Base-by-base conservation (phyloP, 2,888 invertebrate genomes). In the Latrodectus elegans region DNA sequence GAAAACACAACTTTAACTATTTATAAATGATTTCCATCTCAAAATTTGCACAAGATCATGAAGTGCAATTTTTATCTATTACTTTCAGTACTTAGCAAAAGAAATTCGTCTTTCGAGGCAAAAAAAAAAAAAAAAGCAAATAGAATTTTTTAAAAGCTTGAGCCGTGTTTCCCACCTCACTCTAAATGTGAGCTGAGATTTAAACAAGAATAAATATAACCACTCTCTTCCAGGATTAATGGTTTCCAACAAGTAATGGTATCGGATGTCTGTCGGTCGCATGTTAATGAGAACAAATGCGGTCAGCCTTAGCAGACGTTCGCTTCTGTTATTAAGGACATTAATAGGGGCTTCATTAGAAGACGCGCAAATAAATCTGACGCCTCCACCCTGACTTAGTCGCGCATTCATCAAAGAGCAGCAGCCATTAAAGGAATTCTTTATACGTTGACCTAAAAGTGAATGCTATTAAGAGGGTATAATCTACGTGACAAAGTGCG, bases 261-360 rank as follows among this genome's bases (percentile, higher is more conserved):
- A 76, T 76, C 70, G 76, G 75, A 71, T 71, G 76, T 70, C 76
- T 76, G 75, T 76, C 76, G 83, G 76, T 83, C 64, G 76, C 70
- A 83, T 83, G 76, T 76, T 76, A 83, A 83, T 83, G 83, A 83
- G 83, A 70, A 83, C 76, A 76, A 83, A 83, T 83, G 83, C 76
- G 83, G 76, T 83, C 83, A 83, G 83, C 83, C 75, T 70, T 9
- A 60, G 38, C 82, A 53, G 53, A 74, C 74, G 70, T 74, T 53
- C 82, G 82, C 68, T 65, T n/a, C 22, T 51, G 55, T 71, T 81
- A 64, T 74, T 52, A 26, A 17, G 73, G 68, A 68, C 83, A 83
- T 83, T 83, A 83, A 70, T 83, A 83, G 83, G 68, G 83, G 83
- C 76, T 83, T 83, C 83, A 83, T 83, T 83, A 83, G 75, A 71